Evolutionary conservation across 2,888 invertebrate genomes (phyloP).

Genomic region (Zygaena filipendulae): DNA sequence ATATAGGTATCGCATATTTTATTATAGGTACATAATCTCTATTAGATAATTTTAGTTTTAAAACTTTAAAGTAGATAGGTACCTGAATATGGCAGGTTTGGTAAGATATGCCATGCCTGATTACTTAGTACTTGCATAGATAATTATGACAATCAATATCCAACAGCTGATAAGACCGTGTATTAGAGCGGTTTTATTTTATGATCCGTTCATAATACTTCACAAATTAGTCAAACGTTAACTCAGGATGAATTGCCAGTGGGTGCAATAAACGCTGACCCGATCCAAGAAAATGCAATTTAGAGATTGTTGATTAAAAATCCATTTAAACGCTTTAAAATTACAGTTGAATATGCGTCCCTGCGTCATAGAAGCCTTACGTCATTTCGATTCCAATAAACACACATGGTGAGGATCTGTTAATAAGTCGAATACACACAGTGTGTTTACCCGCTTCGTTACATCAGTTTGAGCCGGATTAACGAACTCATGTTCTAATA

Average conservation of each 20-base stretch:
- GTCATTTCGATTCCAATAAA: conserved; percentile 8
- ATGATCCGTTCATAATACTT: conserved; percentile 50
- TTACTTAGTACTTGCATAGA: no score
- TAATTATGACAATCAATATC: no score
- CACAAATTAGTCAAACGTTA: conserved; percentile 67
- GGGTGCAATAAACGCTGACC: conserved; percentile 61
- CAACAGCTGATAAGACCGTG: conserved; percentile 43
- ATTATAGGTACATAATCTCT: no score
- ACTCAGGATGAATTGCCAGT: conserved; percentile 50
- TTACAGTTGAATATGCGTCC: no score
- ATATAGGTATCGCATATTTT: no score
- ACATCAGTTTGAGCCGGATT: conserved; percentile 59
- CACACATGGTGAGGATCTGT: conserved; percentile 46
- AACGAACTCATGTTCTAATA: conserved; percentile 56
- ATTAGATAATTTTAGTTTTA: no score
- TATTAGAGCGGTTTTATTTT: conserved; percentile 37
- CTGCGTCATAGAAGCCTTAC: no score
- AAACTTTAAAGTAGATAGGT: no score
- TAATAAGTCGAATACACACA: conserved; percentile 56
- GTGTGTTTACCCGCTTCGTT: conserved; percentile 54
- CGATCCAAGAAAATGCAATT: conserved; percentile 49
- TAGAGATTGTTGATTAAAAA: conserved; percentile 19
- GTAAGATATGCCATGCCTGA: no score
- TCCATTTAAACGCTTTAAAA: no score
- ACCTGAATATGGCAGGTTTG: no score